phyloP scores from a whole-genome alignment of 92 coral and sea anemone species.

The Epizoanthus fatuus region DNA sequence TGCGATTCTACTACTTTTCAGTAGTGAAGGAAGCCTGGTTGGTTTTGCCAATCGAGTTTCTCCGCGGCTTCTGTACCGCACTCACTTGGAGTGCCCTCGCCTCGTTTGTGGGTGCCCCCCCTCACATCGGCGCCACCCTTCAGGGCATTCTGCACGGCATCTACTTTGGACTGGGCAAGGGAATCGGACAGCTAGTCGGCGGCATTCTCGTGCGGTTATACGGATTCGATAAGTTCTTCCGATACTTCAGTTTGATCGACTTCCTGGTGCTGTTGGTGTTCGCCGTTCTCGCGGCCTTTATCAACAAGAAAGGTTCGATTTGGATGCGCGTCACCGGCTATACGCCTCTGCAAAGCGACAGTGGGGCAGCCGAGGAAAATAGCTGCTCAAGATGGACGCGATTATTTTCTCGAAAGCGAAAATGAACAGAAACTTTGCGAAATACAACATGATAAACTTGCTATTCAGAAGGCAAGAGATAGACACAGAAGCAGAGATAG shows the following conservation, averaged over 20 bases:
- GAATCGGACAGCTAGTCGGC: constrained; percentile 90
- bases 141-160: constrained; percentile 94
- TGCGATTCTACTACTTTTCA: constrained; percentile 92
- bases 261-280: constrained; percentile 67
- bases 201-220: constrained; percentile 77
- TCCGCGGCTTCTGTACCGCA: constrained; percentile 86
- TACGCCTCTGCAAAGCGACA: constrained; percentile 44
- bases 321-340: constrained; percentile 90
- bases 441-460: background rate
- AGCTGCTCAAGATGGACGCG: constrained; percentile 2
- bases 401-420: constrained; percentile 12
- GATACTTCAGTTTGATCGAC: constrained; percentile 80
- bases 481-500: background rate
- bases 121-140: constrained; percentile 96
- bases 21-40: constrained; percentile 91
- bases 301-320: constrained; percentile 69
- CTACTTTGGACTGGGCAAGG: constrained; percentile 91
- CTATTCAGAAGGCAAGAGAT: background rate
- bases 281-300: constrained; percentile 57
- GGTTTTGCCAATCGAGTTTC: constrained; percentile 89
- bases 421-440: background rate
- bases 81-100: constrained; percentile 93
- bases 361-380: constrained; percentile 5
- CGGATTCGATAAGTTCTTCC: constrained; percentile 80
- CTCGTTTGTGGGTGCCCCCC: constrained; percentile 94